These are phyloP conservation scores for Chloroceryle amazona DNA, from an alignment of 2,797 vertebrate species.

Conservation along the genomic window DNA sequence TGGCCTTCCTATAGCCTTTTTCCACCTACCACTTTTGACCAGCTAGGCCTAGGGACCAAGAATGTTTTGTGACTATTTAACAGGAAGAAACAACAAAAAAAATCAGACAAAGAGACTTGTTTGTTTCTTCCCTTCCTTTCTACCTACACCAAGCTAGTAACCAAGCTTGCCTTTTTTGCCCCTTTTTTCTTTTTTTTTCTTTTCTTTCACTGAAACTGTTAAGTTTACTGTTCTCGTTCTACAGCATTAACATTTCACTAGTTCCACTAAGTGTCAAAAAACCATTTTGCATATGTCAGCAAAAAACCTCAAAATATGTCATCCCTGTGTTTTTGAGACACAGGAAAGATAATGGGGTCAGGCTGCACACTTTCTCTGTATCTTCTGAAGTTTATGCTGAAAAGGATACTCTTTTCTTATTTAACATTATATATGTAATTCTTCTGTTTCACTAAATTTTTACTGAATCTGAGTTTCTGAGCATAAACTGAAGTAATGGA, in stretches of 20 bases:
- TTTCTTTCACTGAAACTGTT: neutral
- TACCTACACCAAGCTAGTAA: neutral
- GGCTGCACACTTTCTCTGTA: neutral
- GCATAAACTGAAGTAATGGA: neutral
- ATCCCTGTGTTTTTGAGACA: neutral
- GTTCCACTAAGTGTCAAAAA: neutral
- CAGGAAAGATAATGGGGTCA: neutral
- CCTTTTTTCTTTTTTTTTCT: neutral
- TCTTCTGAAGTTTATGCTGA: neutral
- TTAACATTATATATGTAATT: neutral
- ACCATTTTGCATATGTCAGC: neutral
- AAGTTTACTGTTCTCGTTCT: neutral
- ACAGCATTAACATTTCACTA: neutral
- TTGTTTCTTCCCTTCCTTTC: neutral
- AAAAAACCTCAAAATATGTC: neutral
- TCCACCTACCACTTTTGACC: neutral
- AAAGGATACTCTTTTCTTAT: neutral
- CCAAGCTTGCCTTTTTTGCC: neutral
- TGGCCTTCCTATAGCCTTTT: rapidly evolving
- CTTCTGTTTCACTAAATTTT: neutral
- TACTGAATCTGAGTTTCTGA: neutral
- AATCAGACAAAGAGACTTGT: neutral
- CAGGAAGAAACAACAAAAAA: neutral
- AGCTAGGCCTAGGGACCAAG: neutral
- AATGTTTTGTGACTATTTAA: neutral